Evolutionary conservation across 2,888 invertebrate species (phyloP), one percentile per base, ranked within the genome.

Genomic region (Acrobasis suavella): DNA sequence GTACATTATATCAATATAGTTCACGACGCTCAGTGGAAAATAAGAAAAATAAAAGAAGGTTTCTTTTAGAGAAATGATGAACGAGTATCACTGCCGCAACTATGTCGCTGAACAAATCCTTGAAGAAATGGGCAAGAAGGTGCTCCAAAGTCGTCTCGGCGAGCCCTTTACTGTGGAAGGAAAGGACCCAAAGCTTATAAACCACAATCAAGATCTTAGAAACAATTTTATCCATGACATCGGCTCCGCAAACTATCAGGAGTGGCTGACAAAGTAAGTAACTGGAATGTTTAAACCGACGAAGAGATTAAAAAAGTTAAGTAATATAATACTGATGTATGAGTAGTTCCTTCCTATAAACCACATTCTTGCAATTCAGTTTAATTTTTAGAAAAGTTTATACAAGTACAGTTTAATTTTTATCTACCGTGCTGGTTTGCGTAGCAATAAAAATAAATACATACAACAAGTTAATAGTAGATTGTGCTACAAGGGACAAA

Each of bases 91-190:
- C 56, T 96, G 96, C 71, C 94, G 96, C 46, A 96, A 94, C 76
- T 96, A 95, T 78, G 82, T 96, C 50, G 96, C 96, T 0, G 95
- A 95, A 72, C 95, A 96, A 86, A 96, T 96, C 68, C 82, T 96
- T 50, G 93, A 93, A 10, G 95, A 95, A 72, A 94, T 96, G 83
- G 89, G 87, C 2, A 86, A 87, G 65, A 84, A 85, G 16, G 79
- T 85, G 22, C 60, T 89, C 1, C 86, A 91, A 64, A 81, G 81
- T 65, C 83, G 91, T 3, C 50, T 91, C 0, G 92, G 91, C 0
- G 83, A 74, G 65, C 87, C 89, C 0, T 82, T 81, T 55, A 67
- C 67, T 5, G 50, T 62, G 16, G 68, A 68, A 8, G 64, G 63
- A 0, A 64, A 70, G 15, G 67, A 68, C 22, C 56, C 69, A 17